Conservation (phyloP, 2,797 vertebrate species). For the Xiphorhynchus erythropygius region DNA sequence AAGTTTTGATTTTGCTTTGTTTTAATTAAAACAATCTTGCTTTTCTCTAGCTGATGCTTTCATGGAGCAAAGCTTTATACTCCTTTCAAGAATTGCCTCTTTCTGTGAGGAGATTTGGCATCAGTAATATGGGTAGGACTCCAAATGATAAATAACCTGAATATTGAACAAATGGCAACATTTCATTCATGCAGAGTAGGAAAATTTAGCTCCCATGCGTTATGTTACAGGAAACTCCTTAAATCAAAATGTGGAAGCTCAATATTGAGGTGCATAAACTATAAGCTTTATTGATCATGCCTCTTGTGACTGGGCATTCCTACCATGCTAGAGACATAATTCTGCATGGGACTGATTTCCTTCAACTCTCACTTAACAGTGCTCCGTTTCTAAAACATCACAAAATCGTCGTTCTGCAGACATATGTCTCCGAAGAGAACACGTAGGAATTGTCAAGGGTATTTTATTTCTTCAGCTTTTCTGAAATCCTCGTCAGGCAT, state of each 20-base stretch:
- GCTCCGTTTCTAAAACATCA: neutral
- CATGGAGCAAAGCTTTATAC: neutral
- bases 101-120: neutral
- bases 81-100: neutral
- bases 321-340: neutral
- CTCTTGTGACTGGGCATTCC: slow-evolving; percentile 1
- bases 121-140: neutral
- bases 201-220: slow-evolving; percentile 24
- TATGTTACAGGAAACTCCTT: slow-evolving; percentile 42
- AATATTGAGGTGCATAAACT: slow-evolving; percentile 53
- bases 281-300: slow-evolving; percentile 45
- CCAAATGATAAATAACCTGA: slow-evolving; percentile 38
- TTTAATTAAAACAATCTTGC: neutral
- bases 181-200: slow-evolving; percentile 29
- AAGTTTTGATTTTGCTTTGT: neutral
- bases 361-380: neutral
- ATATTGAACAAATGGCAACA: slow-evolving; percentile 45
- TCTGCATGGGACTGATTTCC: neutral
- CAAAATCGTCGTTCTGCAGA: neutral
- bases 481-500: neutral
- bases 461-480: neutral
- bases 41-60: neutral
- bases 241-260: slow-evolving; percentile 57
- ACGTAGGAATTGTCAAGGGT: neutral
- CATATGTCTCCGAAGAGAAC: neutral